Base-by-base conservation (phyloP, 2,113 vertebrate genomes). In the Psittacula cyanocephala region DNA sequence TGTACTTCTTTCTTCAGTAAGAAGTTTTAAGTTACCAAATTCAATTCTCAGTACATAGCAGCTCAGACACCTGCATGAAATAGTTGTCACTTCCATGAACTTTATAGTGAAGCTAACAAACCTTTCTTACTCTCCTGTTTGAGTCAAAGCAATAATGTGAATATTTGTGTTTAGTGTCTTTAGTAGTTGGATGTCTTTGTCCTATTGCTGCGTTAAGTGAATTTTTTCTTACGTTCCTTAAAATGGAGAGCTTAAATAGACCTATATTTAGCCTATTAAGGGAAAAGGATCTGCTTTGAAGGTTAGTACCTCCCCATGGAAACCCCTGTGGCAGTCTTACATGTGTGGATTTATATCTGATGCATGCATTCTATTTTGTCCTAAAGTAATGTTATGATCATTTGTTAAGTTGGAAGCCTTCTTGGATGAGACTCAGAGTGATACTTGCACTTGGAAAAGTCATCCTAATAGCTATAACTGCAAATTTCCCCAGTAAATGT, bases 341-440 rank as follows among this genome's bases (percentile, higher is more conserved):
- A n/a, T 82, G 1, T 7, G 2, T 76, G 67, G 14, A 46, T 90
- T 72, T 65, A 62, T 43, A 70, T 46, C 53, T 74, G 37, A 80
- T 62, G 10, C 37, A 47, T 52, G 10, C 35, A 3, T 93, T 82
- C 37, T 88, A 9, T 20, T 88, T 88, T 27, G 19, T 88, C 19
- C n/a, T 86, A 17, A 88, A 63, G 46, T 47, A 70, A 88, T 89
- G 71, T 76, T 64, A 31, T 80, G 17, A 44, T 82, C 7, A 67
- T 74, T 74, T 77, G 17, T 90, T 74, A 79, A 47, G 23, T 35
- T 84, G 43, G 60, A 83, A 90, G 39, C 62, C 15, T 55, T 80
- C 71, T 81, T 86, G 86, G 86, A 81, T 68, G 33, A 91, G 69
- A 43, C 33, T 39, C 69, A 89, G 47, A 75, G 81, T 43, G 64